Evolutionary conservation across 1,140 invertebrate genomes (phyloP).

Genomic region (Ceratoteleas bidentatus): DNA sequence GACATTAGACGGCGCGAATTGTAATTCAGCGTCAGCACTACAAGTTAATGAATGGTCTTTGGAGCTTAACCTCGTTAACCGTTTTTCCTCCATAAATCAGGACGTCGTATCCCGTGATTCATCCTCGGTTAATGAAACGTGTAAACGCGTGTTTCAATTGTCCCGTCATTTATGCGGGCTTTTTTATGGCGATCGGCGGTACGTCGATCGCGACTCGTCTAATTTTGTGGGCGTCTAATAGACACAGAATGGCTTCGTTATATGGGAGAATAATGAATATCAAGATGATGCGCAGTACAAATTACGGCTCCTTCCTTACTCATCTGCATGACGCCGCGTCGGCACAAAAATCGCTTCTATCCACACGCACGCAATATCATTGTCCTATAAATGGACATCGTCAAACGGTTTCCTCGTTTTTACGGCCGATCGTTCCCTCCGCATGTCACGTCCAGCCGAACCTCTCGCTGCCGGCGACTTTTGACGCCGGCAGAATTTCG

Average conservation of each 20-base stretch:
- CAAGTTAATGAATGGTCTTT: constrained; percentile 28
- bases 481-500: neutral
- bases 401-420: constrained; percentile 38
- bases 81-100: constrained; percentile 40
- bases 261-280: constrained; percentile 69
- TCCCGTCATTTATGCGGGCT: constrained; percentile 18
- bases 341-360: constrained; percentile 44
- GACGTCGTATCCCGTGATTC: constrained; percentile 33
- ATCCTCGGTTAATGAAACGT: constrained; percentile 38
- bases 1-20: neutral
- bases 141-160: constrained; percentile 44
- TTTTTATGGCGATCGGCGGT: constrained; percentile 17
- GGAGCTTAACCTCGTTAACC: constrained; percentile 32
- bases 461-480: too few relatives aligned
- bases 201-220: constrained; percentile 26
- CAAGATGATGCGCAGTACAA: constrained; percentile 65
- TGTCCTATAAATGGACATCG: constrained; percentile 47
- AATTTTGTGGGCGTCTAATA: constrained; percentile 56
- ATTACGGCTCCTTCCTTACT: constrained; percentile 65
- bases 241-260: constrained; percentile 56
- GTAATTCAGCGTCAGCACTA: constrained; percentile 17
- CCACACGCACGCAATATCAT: constrained; percentile 37
- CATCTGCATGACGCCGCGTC: constrained; percentile 66
- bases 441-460: neutral
- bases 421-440: constrained; percentile 3